phyloP scores from a whole-genome alignment of 2,797 vertebrate species.

The Caiman crocodilus region DNA sequence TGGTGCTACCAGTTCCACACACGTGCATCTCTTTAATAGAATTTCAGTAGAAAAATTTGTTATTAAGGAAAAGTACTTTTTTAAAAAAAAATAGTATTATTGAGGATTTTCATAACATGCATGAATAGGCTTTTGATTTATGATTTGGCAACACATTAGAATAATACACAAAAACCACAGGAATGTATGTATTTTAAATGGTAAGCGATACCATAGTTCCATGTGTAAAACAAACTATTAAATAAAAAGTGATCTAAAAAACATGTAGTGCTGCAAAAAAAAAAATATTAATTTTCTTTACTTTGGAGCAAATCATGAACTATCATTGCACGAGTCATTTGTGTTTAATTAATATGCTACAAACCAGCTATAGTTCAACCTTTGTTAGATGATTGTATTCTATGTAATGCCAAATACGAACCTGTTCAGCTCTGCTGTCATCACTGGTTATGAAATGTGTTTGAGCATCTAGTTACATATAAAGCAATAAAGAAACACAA shows the following conservation, averaged over 20 bases:
- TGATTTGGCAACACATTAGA: slow-evolving; percentile 25
- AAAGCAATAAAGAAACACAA: neutral
- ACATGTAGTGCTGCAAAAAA: neutral
- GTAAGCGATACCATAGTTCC: neutral
- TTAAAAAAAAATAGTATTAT: slow-evolving; percentile 18
- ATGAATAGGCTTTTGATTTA: slow-evolving; percentile 35
- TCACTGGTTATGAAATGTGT: neutral
- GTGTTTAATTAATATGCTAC: slow-evolving; percentile 1
- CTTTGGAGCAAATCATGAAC: neutral
- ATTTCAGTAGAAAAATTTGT: slow-evolving; percentile 15
- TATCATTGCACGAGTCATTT: slow-evolving; percentile 5
- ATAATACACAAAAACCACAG: slow-evolving; percentile 7
- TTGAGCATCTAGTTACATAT: neutral
- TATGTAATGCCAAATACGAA: neutral
- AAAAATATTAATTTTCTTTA: slow-evolving; percentile 17
- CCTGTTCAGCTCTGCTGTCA: neutral
- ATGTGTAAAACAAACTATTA: neutral
- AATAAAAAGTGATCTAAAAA: slow-evolving; percentile 12
- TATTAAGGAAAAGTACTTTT: slow-evolving; percentile 25
- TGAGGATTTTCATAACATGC: slow-evolving; percentile 18
- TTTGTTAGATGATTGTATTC: neutral
- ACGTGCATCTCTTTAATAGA: neutral
- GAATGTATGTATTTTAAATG: neutral
- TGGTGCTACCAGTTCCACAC: neutral
- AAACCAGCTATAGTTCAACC: neutral